Evolutionary conservation across 2,113 vertebrate species (phyloP).

Genomic region (Microcebus tavaratra): DNA sequence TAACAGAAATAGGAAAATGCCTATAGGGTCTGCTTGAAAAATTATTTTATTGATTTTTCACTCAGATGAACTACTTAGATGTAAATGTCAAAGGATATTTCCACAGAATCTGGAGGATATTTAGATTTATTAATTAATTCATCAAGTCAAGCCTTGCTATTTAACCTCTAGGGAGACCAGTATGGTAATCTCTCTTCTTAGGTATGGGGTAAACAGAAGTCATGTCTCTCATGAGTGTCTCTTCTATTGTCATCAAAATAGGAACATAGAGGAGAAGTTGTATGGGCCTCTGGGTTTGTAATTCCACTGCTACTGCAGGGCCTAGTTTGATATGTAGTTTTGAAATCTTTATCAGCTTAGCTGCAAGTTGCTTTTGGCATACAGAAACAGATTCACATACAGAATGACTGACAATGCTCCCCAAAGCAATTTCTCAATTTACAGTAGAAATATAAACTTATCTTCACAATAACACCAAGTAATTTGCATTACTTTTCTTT

Average conservation of each 20-base stretch:
- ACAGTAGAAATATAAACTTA: conserved; percentile 16
- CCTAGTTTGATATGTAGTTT: neutral
- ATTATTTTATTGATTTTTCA: conserved; percentile 56
- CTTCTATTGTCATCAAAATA: neutral
- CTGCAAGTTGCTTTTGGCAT: neutral
- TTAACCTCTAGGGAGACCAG: neutral
- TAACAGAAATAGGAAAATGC: conserved; percentile 45
- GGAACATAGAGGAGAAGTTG: neutral
- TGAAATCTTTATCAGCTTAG: neutral
- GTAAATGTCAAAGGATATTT: conserved; percentile 47
- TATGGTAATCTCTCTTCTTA: neutral
- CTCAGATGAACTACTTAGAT: conserved; percentile 28
- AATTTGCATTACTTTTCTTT: neutral
- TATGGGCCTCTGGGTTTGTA: neutral
- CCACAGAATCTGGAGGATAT: neutral
- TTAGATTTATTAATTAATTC: neutral
- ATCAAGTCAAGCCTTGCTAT: conserved; percentile 30
- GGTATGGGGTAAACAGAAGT: neutral
- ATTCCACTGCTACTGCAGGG: neutral
- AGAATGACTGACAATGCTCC: neutral
- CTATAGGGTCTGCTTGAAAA: neutral
- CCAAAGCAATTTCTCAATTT: conserved; percentile 6
- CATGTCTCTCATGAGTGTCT: neutral
- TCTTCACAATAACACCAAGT: neutral
- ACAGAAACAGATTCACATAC: neutral